These are phyloP conservation scores for Neosilurus hyrtlii DNA, from an alignment of 2,797 vertebrate species.

Conservation along the genomic window DNA sequence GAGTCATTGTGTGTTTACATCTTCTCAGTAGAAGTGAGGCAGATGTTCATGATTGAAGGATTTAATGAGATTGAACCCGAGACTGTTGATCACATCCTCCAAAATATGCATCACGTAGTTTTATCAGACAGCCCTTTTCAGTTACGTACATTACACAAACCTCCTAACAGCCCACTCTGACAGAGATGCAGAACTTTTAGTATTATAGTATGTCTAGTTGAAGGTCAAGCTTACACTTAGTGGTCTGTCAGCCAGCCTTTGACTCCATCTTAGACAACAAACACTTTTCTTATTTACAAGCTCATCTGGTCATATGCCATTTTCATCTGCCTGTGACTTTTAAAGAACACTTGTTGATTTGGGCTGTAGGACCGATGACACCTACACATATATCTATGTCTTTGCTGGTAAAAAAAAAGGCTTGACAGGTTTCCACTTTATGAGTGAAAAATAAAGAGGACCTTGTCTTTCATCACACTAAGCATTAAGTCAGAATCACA, in stretches of 20 bases:
- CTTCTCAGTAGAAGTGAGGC: constrained; percentile 8
- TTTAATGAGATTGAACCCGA: constrained; percentile 35
- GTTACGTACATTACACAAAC: constrained; percentile 49
- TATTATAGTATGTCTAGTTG: constrained; percentile 20
- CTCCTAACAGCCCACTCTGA: constrained; percentile 31
- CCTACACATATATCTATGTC: constrained; percentile 39
- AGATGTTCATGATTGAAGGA: constrained; percentile 30
- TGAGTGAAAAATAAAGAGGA: constrained; percentile 45
- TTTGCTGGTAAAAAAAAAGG: constrained; percentile 31
- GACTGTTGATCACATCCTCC: constrained; percentile 24
- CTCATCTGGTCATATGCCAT: constrained; percentile 19
- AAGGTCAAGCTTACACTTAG: constrained; percentile 43
- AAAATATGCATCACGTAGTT: constrained; percentile 37
- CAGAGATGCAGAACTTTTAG: constrained; percentile 24
- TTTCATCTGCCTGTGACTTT: constrained; percentile 33
- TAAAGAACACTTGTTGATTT: constrained; percentile 43
- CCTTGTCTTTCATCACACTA: not conserved
- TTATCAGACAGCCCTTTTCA: constrained; percentile 40
- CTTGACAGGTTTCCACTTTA: constrained; percentile 22
- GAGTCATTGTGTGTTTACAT: not conserved
- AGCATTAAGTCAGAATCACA: constrained; percentile 18
- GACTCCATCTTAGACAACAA: constrained; percentile 41
- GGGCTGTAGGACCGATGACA: constrained; percentile 35
- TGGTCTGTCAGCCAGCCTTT: constrained; percentile 44
- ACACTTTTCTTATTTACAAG: constrained; percentile 49